Conservation (phyloP, 37 sponge, comb jelly and placozoan genomes). For the Ianthella basta region DNA sequence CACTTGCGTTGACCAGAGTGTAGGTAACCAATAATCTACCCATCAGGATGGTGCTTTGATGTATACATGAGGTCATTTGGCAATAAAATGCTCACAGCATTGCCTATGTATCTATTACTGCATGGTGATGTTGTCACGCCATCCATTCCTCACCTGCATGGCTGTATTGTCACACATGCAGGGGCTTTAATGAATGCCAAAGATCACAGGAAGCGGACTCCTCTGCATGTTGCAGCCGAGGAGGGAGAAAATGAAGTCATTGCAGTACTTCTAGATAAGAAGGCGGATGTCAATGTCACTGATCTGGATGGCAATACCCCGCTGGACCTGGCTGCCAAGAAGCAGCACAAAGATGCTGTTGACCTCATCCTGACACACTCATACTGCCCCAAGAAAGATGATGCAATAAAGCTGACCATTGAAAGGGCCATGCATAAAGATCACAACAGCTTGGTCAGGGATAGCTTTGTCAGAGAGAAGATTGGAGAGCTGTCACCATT, state of each 20-base stretch:
- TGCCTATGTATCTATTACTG: no score
- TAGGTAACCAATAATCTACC: no score
- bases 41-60: no score
- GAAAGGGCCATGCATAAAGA: not conserved
- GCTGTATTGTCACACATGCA: not conserved
- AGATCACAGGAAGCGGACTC: conserved; percentile 14
- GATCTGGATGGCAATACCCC: conserved; percentile 18
- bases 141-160: no score
- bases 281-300: not conserved
- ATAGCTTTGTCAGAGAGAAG: not conserved
- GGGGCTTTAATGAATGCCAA: conserved; percentile 10
- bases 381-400: not conserved
- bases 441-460: no score
- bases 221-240: conserved; percentile 29
- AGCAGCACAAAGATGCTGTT: not conserved
- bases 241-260: conserved; percentile 19
- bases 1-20: no score
- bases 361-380: not conserved
- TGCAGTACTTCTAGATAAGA: not conserved
- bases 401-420: not conserved
- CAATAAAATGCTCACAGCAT: no score
- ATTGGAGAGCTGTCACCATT: conserved; percentile 22
- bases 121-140: no score
- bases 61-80: no score
- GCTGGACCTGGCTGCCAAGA: conserved; percentile 22